Conservation (phyloP, 2,888 invertebrate species). For the Idaea biselata region DNA sequence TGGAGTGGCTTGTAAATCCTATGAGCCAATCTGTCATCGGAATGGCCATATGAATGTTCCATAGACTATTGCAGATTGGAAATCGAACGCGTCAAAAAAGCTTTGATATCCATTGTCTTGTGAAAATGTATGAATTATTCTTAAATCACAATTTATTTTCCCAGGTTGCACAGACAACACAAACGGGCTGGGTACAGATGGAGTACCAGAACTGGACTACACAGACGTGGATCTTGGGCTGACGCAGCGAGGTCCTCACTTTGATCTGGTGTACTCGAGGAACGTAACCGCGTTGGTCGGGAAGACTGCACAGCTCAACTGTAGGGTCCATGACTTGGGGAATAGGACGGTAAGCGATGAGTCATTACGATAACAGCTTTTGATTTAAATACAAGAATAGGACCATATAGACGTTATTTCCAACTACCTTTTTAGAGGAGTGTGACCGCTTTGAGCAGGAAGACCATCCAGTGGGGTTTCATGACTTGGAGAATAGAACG, state of each 20-base stretch:
- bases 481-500: too few relatives aligned
- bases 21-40: too few relatives aligned
- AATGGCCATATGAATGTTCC: too few relatives aligned
- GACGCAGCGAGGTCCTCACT: conserved; percentile 84
- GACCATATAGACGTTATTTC: too few relatives aligned
- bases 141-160: conserved; percentile 9
- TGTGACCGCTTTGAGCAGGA: too few relatives aligned
- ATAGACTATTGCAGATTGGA: too few relatives aligned
- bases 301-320: conserved; percentile 87
- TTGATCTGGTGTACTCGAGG: conserved; percentile 85
- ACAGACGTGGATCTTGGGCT: conserved; percentile 69
- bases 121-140: neutral
- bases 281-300: conserved; percentile 90
- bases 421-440: too few relatives aligned
- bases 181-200: conserved; percentile 58
- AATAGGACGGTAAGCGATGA: conserved; percentile 84
- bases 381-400: neutral
- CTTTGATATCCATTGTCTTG: too few relatives aligned
- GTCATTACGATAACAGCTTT: neutral
- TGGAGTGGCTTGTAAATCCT: too few relatives aligned
- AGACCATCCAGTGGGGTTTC: too few relatives aligned
- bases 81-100: too few relatives aligned
- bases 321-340: conserved; percentile 87
- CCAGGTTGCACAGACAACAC: conserved; percentile 71
- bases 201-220: conserved; percentile 65